phyloP scores from a whole-genome alignment of 2,797 vertebrate genomes.

The Bryconaethiops microstoma region DNA sequence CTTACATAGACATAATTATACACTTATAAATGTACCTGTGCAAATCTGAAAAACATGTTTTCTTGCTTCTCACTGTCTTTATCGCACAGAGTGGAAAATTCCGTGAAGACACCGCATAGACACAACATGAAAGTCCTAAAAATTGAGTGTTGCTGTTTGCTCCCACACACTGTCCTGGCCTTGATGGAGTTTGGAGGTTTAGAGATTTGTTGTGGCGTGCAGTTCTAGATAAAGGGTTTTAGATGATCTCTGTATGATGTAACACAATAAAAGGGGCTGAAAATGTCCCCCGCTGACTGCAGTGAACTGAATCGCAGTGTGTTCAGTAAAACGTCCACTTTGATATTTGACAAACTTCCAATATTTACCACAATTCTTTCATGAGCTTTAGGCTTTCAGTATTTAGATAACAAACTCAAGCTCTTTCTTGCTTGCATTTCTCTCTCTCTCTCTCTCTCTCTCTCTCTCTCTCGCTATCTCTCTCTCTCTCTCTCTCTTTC shows the following conservation, averaged over 20 bases:
- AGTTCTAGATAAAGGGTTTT: neutral
- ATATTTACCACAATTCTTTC: neutral
- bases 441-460: neutral
- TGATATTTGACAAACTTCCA: neutral
- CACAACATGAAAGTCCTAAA: conserved; percentile 36
- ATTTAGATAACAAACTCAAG: neutral
- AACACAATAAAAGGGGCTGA: neutral
- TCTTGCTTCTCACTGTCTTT: neutral
- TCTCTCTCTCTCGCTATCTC: neutral
- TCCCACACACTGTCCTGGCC: conserved; percentile 30
- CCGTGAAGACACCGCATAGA: conserved; percentile 19
- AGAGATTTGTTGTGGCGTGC: neutral
- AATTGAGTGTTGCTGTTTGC: conserved; percentile 10
- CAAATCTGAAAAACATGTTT: neutral
- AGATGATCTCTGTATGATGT: neutral
- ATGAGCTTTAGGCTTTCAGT: neutral
- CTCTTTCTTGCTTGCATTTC: neutral
- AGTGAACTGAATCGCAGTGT: neutral
- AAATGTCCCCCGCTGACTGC: neutral
- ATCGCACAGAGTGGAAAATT: neutral
- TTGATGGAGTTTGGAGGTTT: conserved; percentile 36
- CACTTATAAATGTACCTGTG: neutral
- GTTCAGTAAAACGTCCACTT: neutral
- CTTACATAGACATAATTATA: conserved; percentile 12
- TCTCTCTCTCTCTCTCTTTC: neutral